phyloP scores from a whole-genome alignment of 2,113 vertebrate species.

The Oncorhynchus clarkii region DNA sequence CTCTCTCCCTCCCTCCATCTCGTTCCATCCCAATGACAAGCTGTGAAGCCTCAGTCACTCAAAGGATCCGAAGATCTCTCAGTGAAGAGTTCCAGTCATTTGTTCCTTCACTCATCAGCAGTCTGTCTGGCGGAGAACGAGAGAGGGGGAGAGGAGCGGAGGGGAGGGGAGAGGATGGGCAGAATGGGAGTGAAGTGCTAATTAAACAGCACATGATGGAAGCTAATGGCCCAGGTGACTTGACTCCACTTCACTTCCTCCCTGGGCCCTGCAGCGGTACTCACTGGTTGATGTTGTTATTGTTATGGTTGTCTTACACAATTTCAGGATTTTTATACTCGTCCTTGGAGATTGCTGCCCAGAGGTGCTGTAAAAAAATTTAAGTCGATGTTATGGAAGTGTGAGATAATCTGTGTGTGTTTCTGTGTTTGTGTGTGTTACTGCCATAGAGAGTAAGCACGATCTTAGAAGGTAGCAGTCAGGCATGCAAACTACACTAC shows the following conservation, averaged over 20 bases:
- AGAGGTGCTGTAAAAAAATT: conserved; percentile 12
- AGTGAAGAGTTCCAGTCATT: not conserved
- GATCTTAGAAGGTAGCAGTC: not conserved
- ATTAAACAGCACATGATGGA: conserved; percentile 54
- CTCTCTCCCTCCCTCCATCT: not conserved
- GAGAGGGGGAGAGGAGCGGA: conserved; percentile 10
- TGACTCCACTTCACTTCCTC: conserved; percentile 36
- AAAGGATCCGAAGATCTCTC: not conserved
- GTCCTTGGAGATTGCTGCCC: conserved; percentile 23
- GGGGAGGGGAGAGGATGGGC: conserved; percentile 10
- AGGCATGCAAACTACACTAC: not conserved
- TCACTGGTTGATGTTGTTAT: not conserved
- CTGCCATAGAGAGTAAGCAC: not conserved
- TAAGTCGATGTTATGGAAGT: not conserved
- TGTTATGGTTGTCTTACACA: conserved; percentile 33
- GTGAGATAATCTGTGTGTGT: not conserved
- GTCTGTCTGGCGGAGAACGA: not conserved
- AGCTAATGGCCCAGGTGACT: conserved; percentile 44
- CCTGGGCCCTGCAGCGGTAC: conserved; percentile 20
- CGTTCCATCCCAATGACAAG: not conserved
- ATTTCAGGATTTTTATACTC: conserved; percentile 32
- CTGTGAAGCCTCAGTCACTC: not conserved
- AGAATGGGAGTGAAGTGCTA: conserved; percentile 30
- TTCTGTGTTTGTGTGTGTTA: not conserved
- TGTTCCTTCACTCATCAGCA: not conserved